Conservation (phyloP, 2,888 invertebrate species). For the Athalia rosae region DNA sequence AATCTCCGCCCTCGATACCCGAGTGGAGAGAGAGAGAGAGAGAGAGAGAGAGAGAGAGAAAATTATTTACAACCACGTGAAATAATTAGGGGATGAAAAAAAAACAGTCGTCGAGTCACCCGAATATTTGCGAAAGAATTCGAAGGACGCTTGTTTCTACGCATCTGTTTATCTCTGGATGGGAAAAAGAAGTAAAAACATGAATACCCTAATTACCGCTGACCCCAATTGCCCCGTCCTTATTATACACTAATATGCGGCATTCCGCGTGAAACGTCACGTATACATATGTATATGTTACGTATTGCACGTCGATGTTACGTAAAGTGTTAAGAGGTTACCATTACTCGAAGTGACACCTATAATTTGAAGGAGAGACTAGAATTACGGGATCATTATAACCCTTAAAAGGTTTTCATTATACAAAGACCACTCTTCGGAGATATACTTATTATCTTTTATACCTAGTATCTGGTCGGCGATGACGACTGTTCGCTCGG, state of each 20-base stretch:
- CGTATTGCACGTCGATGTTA: neutral
- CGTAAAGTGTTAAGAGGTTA: slow-evolving; percentile 42
- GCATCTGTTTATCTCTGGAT: neutral
- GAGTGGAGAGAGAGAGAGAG: neutral
- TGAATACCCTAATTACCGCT: neutral
- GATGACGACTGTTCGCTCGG: neutral
- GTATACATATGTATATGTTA: neutral
- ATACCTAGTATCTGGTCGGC: too few relatives aligned
- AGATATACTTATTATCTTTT: neutral
- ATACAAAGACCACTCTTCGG: slow-evolving; percentile 25
- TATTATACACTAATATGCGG: too few relatives aligned
- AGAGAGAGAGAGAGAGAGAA: neutral
- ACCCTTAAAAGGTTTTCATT: slow-evolving; percentile 46
- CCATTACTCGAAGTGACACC: slow-evolving; percentile 47
- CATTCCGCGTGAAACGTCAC: too few relatives aligned
- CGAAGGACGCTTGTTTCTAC: slow-evolving; percentile 2
- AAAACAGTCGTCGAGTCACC: slow-evolving; percentile 23
- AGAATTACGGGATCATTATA: slow-evolving; percentile 45
- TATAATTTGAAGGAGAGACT: slow-evolving; percentile 42
- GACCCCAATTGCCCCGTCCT: too few relatives aligned
- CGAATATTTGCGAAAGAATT: slow-evolving; percentile 32
- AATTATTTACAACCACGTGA: neutral
- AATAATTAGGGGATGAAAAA: neutral
- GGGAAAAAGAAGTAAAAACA: neutral
- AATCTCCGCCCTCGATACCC: neutral